These are phyloP conservation scores for Dryobotodes eremita DNA, from an alignment of 2,888 invertebrate genomes.

Conservation along the genomic window DNA sequence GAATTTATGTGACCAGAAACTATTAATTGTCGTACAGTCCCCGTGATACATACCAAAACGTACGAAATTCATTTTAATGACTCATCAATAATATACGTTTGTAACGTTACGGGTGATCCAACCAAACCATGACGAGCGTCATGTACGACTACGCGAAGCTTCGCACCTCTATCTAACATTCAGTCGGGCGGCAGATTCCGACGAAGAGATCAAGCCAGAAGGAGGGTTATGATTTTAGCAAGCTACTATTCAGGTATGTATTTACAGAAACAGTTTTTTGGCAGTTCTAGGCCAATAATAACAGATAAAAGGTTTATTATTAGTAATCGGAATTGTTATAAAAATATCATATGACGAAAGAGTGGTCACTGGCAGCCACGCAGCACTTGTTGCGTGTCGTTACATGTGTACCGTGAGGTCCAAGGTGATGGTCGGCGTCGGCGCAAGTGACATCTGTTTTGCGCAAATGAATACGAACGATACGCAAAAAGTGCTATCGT, in stretches of 20 bases:
- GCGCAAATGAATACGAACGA: background rate
- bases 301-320: background rate
- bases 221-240: background rate
- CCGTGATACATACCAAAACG: background rate
- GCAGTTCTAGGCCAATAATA: background rate
- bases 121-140: conserved; percentile 6
- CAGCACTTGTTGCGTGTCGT: conserved; percentile 19
- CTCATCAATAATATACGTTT: background rate
- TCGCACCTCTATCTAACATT: background rate
- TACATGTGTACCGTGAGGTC: background rate
- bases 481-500: conserved; percentile 24
- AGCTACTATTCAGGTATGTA: too few species aligned
- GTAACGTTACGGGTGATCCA: conserved; percentile 15
- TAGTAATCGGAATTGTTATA: background rate
- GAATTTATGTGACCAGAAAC: background rate
- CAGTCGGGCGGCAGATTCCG: background rate
- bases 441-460: background rate
- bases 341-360: conserved; percentile 12
- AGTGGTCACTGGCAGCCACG: background rate
- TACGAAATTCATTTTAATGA: background rate
- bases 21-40: background rate
- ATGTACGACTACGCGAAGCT: conserved; percentile 16
- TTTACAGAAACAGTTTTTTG: background rate
- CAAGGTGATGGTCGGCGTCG: too few species aligned
- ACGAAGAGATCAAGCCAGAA: background rate